Base-by-base conservation (phyloP, 2,797 vertebrate genomes). In the Florisuga fusca region DNA sequence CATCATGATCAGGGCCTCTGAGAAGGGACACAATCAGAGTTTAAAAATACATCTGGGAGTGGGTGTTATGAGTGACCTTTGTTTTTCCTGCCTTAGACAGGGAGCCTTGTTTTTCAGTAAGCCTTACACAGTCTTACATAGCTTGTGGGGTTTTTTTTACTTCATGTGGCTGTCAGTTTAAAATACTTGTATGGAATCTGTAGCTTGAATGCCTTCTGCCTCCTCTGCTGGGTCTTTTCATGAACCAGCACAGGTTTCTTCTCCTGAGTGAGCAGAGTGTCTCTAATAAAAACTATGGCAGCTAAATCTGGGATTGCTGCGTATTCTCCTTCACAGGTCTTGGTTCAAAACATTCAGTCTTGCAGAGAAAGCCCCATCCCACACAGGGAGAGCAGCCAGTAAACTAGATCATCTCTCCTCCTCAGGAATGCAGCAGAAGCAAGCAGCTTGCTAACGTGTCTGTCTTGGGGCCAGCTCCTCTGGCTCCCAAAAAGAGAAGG, bases 1-100 rank as follows among this genome's bases (percentile, higher is more conserved):
- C 0, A 31, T 46, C 51, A 21, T 11, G 48, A 78, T 63, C 45
- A 69, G 38, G 41, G 19, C 76, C 48, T 51, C 66, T 57, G 74
- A 78, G 62, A 92, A 73, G 0, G 48, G 87, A 73, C 77, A 78
- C 50, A 58, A 63, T 41, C 78, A 48, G 84, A 46, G 73, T 89
- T 84, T 81, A 87, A 95, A 90, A 92, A 80, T 80, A 78, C 23
- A 72, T 36, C 36, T 3, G 2, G 79, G 14, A 51, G 84, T 77
- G 73, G 90, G 84, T 90, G 72, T 95, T 92, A 53, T 2, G 36
- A 80, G 31, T 72, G 91, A 94, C 92, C 95, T 92, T 87, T 93
- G 69, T 72, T 95, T 76, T 87, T 78, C 72, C 89, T 80, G 82
- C 76, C 73, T 94, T 38, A 61, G 79, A 89, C 68, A 88, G 76